Evolutionary conservation across 2,888 invertebrate species (phyloP).

Genomic region (Dynastes maya): DNA sequence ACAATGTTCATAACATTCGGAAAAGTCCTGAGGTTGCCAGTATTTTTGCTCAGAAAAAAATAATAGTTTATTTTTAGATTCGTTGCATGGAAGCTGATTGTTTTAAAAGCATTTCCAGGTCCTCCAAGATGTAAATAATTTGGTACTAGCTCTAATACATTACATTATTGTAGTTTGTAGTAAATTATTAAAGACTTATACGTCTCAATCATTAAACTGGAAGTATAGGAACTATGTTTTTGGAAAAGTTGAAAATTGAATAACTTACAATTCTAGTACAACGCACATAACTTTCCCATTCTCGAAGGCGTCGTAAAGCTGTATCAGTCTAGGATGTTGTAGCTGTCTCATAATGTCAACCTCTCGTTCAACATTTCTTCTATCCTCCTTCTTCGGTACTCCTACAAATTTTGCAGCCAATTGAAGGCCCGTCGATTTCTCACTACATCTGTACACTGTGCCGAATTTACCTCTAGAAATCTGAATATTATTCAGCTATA

Average conservation of each 20-base stretch:
- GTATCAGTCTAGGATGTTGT: constrained; percentile 95
- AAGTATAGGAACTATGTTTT: no score
- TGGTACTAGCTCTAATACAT: no score
- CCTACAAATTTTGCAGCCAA: constrained; percentile 96
- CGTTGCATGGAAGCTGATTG: no score
- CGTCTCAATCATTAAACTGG: no score
- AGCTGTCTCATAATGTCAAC: constrained; percentile 97
- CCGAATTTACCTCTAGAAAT: constrained; percentile 94
- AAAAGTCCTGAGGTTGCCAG: no score
- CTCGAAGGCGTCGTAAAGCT: constrained; percentile 98
- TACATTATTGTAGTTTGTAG: no score
- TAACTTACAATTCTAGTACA: constrained; percentile 95
- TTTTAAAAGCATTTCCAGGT: no score
- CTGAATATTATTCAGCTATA: constrained; percentile 24
- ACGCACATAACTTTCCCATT: constrained; percentile 96
- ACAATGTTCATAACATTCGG: no score
- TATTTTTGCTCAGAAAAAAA: no score
- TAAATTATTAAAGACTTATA: no score
- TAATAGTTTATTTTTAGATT: no score
- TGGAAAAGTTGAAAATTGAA: neutral
- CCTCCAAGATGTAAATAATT: no score
- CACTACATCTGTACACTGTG: constrained; percentile 93
- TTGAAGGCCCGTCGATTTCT: constrained; percentile 84
- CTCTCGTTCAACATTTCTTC: constrained; percentile 93
- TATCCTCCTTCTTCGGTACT: constrained; percentile 88